A percentile compares a stretch with the other conserved stretches of the same genome.
Conservation (phyloP, 2,113 vertebrate genomes). For the Plotosus lineatus region DNA sequence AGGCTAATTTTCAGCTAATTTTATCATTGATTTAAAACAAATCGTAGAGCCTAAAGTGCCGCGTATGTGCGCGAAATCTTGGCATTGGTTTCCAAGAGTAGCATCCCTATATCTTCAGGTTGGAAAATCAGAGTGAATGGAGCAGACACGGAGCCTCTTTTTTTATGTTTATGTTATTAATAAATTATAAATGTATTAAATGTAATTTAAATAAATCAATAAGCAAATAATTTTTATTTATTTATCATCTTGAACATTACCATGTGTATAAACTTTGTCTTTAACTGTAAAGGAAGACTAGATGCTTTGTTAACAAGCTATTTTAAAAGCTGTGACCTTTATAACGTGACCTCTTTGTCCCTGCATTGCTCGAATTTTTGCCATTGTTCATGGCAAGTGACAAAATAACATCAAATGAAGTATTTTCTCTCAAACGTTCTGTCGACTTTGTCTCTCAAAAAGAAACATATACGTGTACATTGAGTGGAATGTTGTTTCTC, state of each 20-base stretch:
- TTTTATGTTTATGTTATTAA: no score
- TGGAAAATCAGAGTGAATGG: no score
- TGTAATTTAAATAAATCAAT: not conserved
- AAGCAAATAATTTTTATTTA: slow-evolving; percentile 28
- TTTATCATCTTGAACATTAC: not conserved
- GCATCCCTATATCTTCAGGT: no score
- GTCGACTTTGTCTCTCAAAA: slow-evolving; percentile 30
- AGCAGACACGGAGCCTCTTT: no score
- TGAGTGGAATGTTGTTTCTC: slow-evolving; percentile 37
- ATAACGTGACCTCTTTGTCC: slow-evolving; percentile 28
- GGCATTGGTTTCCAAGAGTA: no score
- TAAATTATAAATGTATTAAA: no score
- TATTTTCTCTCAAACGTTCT: slow-evolving; percentile 41
- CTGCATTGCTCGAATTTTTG: slow-evolving; percentile 48
- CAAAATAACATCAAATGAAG: slow-evolving; percentile 51
- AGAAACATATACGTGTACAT: not conserved
- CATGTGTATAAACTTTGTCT: not conserved
- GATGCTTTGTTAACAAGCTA: slow-evolving; percentile 29
- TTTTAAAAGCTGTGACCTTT: slow-evolving; percentile 29
- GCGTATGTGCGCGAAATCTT: no score
- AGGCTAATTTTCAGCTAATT: no score
- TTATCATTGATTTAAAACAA: no score
- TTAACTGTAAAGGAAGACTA: slow-evolving; percentile 13
- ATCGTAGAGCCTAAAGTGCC: no score
- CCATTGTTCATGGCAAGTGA: slow-evolving; percentile 46